Evolutionary conservation across 92 coral and sea anemone species (phyloP), one percentile per base, ranked within the genome.

Genomic region (Scolanthus callimorphus): DNA sequence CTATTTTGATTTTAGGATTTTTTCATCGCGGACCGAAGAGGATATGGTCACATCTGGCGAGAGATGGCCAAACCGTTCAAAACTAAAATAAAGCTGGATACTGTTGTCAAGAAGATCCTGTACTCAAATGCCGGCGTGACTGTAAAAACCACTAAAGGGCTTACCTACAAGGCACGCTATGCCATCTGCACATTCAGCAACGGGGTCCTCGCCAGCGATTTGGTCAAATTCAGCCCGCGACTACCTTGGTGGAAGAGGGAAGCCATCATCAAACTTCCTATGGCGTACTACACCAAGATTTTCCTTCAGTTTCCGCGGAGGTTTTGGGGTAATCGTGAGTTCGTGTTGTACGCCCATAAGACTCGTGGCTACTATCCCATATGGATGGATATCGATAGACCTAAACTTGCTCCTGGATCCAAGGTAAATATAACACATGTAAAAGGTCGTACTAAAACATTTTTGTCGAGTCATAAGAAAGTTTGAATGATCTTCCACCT

Each of bases 181-280:
- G 74, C 70, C 24, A 61, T 84, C 30, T 63, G 84, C 27, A 84
- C 91, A 9, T 84, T 84, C 69, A 73, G 91, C 48, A 73, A 68
- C 39, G 79, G 80, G 0, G 91, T 84, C 0, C 43, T 84, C 21
- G 60, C 52, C 0, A 78, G 85, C 39, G 60, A 63, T 27, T 1
- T 30, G 6, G 78, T 70, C 10, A 38, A 46, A 10, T 82, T 82
- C 62, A 43, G 23, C 0, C 89, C 89, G 23, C 59, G 69, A n/a
- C 49, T 82, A 22, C 89, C 89, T 0, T 39, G 13, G 1, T 82
- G 89, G 89, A 82, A 82, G 50, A 63, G 20, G 47, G 83, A 57
- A 13, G 75, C 89, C 3, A 54, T 69, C 23, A 49, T 23, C 23
- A 69, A 70, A 44, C 30, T 76, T 2, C 82, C 67, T 29, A 46